Base-by-base conservation (phyloP, 1,140 invertebrate genomes). In the Idris sp. region DNA sequence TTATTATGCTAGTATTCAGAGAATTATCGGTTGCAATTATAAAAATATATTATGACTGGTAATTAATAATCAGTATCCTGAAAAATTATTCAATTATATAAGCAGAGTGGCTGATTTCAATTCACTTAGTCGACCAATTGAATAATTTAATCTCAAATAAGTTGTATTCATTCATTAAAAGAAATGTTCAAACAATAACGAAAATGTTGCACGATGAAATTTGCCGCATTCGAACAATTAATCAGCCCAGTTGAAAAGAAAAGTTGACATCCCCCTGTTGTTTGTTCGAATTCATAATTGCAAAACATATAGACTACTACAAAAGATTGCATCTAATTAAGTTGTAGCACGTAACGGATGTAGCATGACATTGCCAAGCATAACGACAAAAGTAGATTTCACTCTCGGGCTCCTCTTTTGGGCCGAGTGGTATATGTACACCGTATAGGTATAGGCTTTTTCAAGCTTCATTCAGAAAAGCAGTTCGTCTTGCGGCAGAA, bases 401-500 rank as follows among this genome's bases (percentile, higher is more conserved):
- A 43, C 69, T 64, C 51, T 48, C 40, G 25, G 38, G 59, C 40
- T 53, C 19, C 48, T 59, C 46, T 14, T 48, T 30, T 22, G 33
- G 31, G 43, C 33, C 30, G 2, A 9, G 14, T 11, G 30, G 51
- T n/a, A n/a, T n/a, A n/a, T n/a, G n/a, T n/a, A n/a, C n/a, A n/a
- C n/a, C n/a, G n/a, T n/a, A n/a, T n/a, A n/a, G n/a, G n/a, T n/a
- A 22, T 59, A 67, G 48, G 71, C 54, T 61, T 74, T 65, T 62
- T 62, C 19, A 28, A 33, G 49, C 58, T 67, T 68, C 56, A 68
- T 74, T 74, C 62, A 56, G 40, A 6, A 62, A 62, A 30, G 62
- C 72, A 68, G 33, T 62, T 68, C 48, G 72, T 68, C 56, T 74
- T 74, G 72, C 36, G 62, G 72, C 10, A 56, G 49, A 74, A 74